phyloP scores from a whole-genome alignment of 2,113 vertebrate species.

The Hypomesus transpacificus region DNA sequence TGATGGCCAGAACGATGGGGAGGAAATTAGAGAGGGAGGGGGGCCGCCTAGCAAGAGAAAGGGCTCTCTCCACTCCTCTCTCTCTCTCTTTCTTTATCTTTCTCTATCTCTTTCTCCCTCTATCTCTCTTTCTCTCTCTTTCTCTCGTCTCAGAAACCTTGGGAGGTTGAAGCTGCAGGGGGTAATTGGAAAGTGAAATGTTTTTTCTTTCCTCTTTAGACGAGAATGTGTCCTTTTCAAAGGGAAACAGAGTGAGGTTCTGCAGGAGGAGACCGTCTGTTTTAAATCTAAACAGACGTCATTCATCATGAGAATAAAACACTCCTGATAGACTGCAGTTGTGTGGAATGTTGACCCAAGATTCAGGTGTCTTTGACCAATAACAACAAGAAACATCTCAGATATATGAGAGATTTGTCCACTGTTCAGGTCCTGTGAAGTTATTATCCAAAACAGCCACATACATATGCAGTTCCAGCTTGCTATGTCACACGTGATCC shows the following conservation, averaged over 20 bases:
- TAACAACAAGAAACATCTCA: too few relatives aligned
- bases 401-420: too few relatives aligned
- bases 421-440: too few relatives aligned
- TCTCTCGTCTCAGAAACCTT: slow-evolving; percentile 63
- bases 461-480: too few relatives aligned
- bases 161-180: slow-evolving; percentile 66
- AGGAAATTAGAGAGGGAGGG: slow-evolving; percentile 84
- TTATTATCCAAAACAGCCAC: too few relatives aligned
- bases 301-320: too few relatives aligned
- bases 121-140: slow-evolving; percentile 35
- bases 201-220: slow-evolving; percentile 59
- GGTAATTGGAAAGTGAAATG: slow-evolving; percentile 76
- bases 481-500: too few relatives aligned
- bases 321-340: too few relatives aligned
- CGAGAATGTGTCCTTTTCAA: slow-evolving; percentile 65
- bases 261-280: slow-evolving; percentile 46
- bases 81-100: slow-evolving; percentile 25
- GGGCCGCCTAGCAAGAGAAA: slow-evolving; percentile 85
- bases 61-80: slow-evolving; percentile 67
- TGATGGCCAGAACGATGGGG: slow-evolving; percentile 82
- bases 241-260: slow-evolving; percentile 51
- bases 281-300: not conserved
- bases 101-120: slow-evolving; percentile 40
- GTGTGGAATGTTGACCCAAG: too few relatives aligned
- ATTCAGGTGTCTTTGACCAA: too few relatives aligned